Evolutionary conservation across 2,888 invertebrate species (phyloP).

Genomic region (Auanema freiburgensis): DNA sequence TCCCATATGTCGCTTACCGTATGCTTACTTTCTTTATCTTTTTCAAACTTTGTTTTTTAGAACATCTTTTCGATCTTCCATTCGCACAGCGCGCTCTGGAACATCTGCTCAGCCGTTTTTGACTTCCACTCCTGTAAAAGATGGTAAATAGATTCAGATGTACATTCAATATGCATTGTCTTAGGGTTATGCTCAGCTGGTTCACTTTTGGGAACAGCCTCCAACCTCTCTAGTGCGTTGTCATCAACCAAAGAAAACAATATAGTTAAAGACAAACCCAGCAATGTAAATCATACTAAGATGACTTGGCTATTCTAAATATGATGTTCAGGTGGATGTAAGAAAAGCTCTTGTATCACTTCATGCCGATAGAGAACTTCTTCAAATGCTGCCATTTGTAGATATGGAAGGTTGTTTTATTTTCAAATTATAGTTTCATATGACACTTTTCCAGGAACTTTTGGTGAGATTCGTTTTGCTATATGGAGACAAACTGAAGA

Average conservation of each 20-base stretch:
- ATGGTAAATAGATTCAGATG: slow-evolving; percentile 13
- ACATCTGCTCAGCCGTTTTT: slow-evolving; percentile 41
- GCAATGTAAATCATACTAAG: slow-evolving; percentile 35
- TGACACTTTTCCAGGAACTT: slow-evolving; percentile 43
- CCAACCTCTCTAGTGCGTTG: slow-evolving; percentile 32
- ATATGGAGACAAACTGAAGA: slow-evolving; percentile 60
- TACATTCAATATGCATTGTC: no score
- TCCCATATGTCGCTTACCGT: slow-evolving; percentile 24
- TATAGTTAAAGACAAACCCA: slow-evolving; percentile 31
- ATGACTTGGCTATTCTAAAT: no score
- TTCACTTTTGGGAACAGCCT: slow-evolving; percentile 17
- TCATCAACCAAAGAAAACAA: slow-evolving; percentile 28
- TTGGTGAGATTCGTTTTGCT: slow-evolving; percentile 60
- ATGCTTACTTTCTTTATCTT: background rate
- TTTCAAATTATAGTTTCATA: background rate
- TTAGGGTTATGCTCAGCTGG: slow-evolving; percentile 12
- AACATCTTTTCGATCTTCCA: slow-evolving; percentile 37
- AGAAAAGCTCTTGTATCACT: slow-evolving; percentile 48
- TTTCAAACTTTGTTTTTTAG: slow-evolving; percentile 21
- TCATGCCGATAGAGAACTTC: slow-evolving; percentile 58
- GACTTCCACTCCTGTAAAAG: slow-evolving; percentile 26
- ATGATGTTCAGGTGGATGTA: slow-evolving; percentile 36
- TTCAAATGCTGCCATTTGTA: slow-evolving; percentile 50
- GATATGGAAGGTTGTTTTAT: slow-evolving; percentile 51
- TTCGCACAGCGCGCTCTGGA: slow-evolving; percentile 14